A percentile compares a stretch with the other conserved stretches of the same genome.
These are phyloP conservation scores for Pelochelys cantorii DNA, from an alignment of 2,797 vertebrate genomes.

Conservation along the genomic window DNA sequence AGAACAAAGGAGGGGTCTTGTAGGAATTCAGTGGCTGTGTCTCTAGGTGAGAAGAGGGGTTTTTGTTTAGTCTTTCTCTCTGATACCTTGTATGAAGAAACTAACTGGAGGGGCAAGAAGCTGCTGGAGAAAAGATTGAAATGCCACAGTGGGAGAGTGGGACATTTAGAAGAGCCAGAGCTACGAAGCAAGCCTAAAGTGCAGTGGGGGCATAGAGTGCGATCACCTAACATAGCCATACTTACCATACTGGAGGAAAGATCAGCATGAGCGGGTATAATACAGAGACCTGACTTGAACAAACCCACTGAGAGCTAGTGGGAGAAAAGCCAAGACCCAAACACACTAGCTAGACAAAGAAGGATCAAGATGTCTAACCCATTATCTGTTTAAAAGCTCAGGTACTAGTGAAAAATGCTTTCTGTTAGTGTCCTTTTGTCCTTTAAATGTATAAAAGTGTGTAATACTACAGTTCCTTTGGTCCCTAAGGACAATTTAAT, in stretches of 20 bases:
- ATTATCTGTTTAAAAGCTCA: background rate
- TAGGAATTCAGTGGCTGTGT: background rate
- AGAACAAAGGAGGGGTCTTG: background rate
- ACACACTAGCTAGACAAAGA: background rate
- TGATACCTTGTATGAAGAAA: background rate
- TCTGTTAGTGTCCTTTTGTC: no score
- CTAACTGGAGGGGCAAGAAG: background rate
- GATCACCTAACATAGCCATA: background rate
- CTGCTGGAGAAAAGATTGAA: background rate
- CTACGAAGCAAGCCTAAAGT: background rate
- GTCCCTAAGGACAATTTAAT: no score
- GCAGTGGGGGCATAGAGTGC: background rate
- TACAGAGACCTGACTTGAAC: background rate
- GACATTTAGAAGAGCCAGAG: background rate
- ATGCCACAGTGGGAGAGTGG: background rate
- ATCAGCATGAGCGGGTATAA: background rate
- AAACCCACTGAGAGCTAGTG: background rate
- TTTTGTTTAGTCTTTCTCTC: background rate
- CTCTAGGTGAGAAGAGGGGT: background rate
- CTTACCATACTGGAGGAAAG: background rate
- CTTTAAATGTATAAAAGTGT: no score
- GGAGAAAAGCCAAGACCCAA: background rate
- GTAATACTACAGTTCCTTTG: no score
- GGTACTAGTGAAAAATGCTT: no score
- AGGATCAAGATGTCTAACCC: background rate